Conservation (phyloP, 2,113 vertebrate genomes). For the Trogon melanurus region DNA sequence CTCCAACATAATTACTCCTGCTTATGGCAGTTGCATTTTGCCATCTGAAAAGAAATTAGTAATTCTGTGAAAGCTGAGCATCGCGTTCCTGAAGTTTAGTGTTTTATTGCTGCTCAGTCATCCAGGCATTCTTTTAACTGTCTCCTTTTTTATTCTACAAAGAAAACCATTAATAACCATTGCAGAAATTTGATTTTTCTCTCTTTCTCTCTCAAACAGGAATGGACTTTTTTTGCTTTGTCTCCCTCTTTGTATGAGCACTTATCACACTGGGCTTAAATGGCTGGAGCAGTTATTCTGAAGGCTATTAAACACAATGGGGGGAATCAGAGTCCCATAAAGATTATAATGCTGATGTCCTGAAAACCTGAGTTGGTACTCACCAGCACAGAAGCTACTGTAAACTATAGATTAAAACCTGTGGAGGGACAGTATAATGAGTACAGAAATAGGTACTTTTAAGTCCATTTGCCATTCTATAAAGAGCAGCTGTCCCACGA, state of each 20-base stretch:
- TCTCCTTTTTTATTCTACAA: neutral
- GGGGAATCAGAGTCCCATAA: neutral
- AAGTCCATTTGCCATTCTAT: neutral
- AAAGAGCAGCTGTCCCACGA: fast-evolving
- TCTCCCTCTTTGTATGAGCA: neutral
- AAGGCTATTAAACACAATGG: neutral
- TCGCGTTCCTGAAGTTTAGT: neutral
- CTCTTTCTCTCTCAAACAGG: neutral
- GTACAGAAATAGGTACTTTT: neutral
- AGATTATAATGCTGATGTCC: neutral
- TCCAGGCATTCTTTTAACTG: neutral
- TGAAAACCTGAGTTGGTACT: neutral
- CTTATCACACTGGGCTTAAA: neutral
- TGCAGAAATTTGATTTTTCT: neutral
- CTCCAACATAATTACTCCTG: neutral
- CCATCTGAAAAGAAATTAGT: neutral
- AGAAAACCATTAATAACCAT: neutral
- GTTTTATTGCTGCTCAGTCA: neutral
- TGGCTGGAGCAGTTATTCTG: neutral
- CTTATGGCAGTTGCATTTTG: neutral
- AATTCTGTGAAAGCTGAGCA: neutral
- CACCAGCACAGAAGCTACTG: neutral
- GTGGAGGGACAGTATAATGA: neutral
- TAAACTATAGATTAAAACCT: neutral
- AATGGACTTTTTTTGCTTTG: neutral